These are phyloP conservation scores for Leucophenga maculata DNA, from an alignment of 2,888 invertebrate genomes.

Conservation along the genomic window DNA sequence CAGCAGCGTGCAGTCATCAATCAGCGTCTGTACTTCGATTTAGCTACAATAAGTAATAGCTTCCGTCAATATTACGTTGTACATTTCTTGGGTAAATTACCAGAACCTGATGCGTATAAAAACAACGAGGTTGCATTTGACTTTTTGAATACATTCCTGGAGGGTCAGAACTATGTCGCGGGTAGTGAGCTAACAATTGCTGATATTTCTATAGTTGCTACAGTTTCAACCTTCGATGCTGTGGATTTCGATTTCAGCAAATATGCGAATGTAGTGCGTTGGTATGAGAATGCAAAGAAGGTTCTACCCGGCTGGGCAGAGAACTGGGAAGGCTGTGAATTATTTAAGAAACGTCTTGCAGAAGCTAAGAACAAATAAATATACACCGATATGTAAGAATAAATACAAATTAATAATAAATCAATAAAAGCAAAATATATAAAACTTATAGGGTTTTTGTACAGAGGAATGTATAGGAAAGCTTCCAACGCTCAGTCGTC, in stretches of 20 bases:
- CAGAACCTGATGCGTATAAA: conserved; percentile 78
- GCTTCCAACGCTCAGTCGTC: too few species aligned
- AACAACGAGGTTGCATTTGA: conserved; percentile 79
- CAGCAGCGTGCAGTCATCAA: conserved; percentile 83
- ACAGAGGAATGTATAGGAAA: too few species aligned
- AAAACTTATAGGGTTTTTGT: too few species aligned
- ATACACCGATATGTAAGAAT: too few species aligned
- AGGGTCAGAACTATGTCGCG: conserved; percentile 80
- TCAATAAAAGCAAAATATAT: too few species aligned
- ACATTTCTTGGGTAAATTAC: conserved; percentile 74
- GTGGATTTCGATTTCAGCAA: conserved; percentile 78
- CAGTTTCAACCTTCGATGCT: conserved; percentile 80
- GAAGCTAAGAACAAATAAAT: too few species aligned
- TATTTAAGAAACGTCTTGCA: too few species aligned
- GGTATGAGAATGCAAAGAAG: conserved; percentile 75
- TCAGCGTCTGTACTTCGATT: conserved; percentile 85
- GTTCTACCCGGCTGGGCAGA: conserved; percentile 76
- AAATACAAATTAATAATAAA: too few species aligned
- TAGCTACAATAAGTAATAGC: conserved; percentile 80
- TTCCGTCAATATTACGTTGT: conserved; percentile 80
- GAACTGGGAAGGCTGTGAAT: conserved; percentile 73
- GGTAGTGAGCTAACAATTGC: conserved; percentile 83
- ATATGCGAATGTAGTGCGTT: conserved; percentile 79
- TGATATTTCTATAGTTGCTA: conserved; percentile 80
- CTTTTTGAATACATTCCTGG: conserved; percentile 80